phyloP scores from a whole-genome alignment of 2,888 invertebrate species.

The Calliphora vomitoria region DNA sequence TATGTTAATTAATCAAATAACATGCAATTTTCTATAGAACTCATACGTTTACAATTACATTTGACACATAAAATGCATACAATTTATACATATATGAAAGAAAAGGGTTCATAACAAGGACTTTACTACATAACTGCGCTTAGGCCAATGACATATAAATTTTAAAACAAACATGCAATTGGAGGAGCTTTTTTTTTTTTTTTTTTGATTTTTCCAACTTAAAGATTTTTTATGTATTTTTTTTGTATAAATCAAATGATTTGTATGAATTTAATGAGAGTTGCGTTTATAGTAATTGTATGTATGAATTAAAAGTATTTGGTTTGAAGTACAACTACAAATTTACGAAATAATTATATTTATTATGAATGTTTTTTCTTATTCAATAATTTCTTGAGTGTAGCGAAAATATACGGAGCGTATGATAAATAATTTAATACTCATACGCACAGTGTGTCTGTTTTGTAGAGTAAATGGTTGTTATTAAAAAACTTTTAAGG shows the following conservation, averaged over 20 bases:
- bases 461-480: background rate
- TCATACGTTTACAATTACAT: slow-evolving; percentile 37
- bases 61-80: slow-evolving; percentile 52
- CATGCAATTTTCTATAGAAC: slow-evolving; percentile 61
- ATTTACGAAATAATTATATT: background rate
- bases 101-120: slow-evolving; percentile 9
- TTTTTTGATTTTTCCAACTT: background rate
- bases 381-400: background rate
- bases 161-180: slow-evolving; percentile 61
- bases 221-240: background rate
- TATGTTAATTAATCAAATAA: slow-evolving; percentile 70
- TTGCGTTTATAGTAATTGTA: background rate
- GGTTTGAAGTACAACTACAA: no score
- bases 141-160: slow-evolving; percentile 50
- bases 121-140: background rate
- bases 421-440: slow-evolving; percentile 34
- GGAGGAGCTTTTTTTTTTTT: slow-evolving; percentile 5
- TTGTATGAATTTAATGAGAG: slow-evolving; percentile 29
- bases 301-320: background rate
- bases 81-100: background rate
- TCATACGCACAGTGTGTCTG: slow-evolving; percentile 2
- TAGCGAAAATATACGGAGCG: background rate
- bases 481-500: no score
- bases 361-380: background rate
- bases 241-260: slow-evolving; percentile 17